Evolutionary conservation across 2,888 invertebrate species (phyloP).

Genomic region (Lithophane leautieri): DNA sequence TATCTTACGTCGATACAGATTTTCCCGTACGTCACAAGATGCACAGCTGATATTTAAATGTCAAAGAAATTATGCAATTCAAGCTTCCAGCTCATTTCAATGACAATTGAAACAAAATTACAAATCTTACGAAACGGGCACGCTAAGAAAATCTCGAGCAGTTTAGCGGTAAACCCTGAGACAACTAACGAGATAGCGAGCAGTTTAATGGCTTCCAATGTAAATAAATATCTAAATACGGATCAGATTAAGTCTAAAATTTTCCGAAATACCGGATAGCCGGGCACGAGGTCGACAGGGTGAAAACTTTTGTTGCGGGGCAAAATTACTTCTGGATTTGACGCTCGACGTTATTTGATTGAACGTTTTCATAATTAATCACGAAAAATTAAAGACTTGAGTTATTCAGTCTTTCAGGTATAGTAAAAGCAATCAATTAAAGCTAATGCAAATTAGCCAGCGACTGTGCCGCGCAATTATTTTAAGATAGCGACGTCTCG

Average conservation of each 20-base stretch:
- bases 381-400: conserved; percentile 28
- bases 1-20: conserved; percentile 32
- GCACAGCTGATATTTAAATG: not conserved
- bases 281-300: conserved; percentile 58
- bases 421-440: conserved; percentile 34
- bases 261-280: conserved; percentile 63
- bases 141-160: conserved; percentile 41
- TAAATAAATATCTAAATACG: conserved; percentile 70
- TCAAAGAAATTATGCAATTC: conserved; percentile 15
- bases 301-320: conserved; percentile 68
- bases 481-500: conserved; percentile 54
- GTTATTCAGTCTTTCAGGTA: conserved; percentile 27
- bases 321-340: conserved; percentile 69
- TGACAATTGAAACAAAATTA: conserved; percentile 27
- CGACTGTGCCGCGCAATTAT: conserved; percentile 61
- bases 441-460: conserved; percentile 41
- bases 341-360: conserved; percentile 66
- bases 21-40: conserved; percentile 31
- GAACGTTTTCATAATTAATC: conserved; percentile 65
- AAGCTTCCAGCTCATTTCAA: conserved; percentile 3
- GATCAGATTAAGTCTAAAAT: conserved; percentile 67
- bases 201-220: conserved; percentile 63
- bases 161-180: conserved; percentile 31
- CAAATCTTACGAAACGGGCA: conserved; percentile 22
- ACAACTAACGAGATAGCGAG: conserved; percentile 57